Conservation (phyloP, 1,140 invertebrate genomes). For the Proales similis region DNA sequence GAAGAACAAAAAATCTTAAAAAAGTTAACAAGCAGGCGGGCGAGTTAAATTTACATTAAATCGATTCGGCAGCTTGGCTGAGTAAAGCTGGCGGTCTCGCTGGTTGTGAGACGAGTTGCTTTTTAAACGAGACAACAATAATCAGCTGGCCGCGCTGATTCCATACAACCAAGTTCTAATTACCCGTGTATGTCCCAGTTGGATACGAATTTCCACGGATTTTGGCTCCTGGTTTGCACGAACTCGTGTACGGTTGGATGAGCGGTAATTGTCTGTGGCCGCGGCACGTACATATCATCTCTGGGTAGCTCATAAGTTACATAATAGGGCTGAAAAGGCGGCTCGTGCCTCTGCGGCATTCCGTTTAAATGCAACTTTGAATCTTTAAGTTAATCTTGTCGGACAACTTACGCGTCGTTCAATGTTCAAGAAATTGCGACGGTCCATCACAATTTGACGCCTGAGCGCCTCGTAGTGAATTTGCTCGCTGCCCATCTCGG, state of each 20-base stretch:
- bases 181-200: slow-evolving; percentile 25
- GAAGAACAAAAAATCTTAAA: too few relatives aligned
- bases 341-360: slow-evolving; percentile 5
- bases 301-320: slow-evolving; percentile 14
- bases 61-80: slow-evolving; percentile 15
- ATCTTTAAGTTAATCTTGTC: neutral
- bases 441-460: slow-evolving; percentile 21
- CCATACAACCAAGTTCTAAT: neutral
- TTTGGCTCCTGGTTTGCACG: slow-evolving; percentile 12
- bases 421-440: slow-evolving; percentile 25
- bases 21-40: too few relatives aligned
- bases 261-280: slow-evolving; percentile 3
- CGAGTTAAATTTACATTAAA: slow-evolving; percentile 34
- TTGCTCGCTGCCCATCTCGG: slow-evolving; percentile 36
- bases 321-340: slow-evolving; percentile 29
- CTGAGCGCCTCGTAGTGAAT: slow-evolving; percentile 35
- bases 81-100: slow-evolving; percentile 6
- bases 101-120: slow-evolving; percentile 32
- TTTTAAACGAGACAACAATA: neutral
- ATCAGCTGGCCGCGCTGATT: neutral
- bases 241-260: slow-evolving; percentile 36
- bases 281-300: slow-evolving; percentile 29
- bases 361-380: neutral
- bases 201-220: slow-evolving; percentile 33
- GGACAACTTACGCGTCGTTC: neutral